Base-by-base conservation (phyloP, 1,140 invertebrate genomes). In the Nomia melanderi region DNA sequence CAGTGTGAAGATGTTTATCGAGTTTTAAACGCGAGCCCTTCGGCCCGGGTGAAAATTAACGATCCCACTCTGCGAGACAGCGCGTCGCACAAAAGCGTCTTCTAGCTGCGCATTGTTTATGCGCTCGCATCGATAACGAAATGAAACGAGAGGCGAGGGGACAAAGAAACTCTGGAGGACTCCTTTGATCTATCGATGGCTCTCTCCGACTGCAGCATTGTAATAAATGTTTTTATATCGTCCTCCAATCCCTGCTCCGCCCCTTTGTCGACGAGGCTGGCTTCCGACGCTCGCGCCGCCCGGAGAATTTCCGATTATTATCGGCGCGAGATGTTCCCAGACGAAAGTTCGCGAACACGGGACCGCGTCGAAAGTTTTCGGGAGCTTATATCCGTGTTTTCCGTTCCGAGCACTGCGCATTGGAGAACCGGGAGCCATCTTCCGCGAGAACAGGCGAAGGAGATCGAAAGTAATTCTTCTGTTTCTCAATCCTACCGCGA, bases 131-230 rank as follows among this genome's bases (percentile, higher is more conserved):
- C 59, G 59, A 39, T 62, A 39, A 62, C 31, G 33, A 39, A 62
- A 62, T 62, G 23, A 62, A 62, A 36, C 2, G 31, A 36, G 20
- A 36, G 12, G 7, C 2, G 54, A 29, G 4, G 11, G 33, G 33
- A 77, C 73, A 79, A 79, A 77, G 59, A 77, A 65, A 20, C 44
- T 47, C 41, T 70, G 73, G 65, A 31, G 71, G 56, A 65, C 54
- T 62, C 75, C 57, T 74, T 72, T 66, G 59, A 62, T 57, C 71
- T 54, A 60, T 76, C 59, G 64, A 79, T 63, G 66, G 63, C 33
- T 70, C 62, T 31, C 47, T 29, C 17, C n/a, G 20, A 1, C n/a
- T 8, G 33, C 20, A 25, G 11, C n/a, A 33, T 33, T 39, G 59
- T 62, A 62, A 62, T 62, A 62, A 62, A 62, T 62, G 59, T 62